Percentiles rank a stretch among this genome's conserved stretches.
These are phyloP conservation scores for Syrrhaptes paradoxus DNA, from an alignment of 2,113 vertebrate genomes.

Conservation along the genomic window DNA sequence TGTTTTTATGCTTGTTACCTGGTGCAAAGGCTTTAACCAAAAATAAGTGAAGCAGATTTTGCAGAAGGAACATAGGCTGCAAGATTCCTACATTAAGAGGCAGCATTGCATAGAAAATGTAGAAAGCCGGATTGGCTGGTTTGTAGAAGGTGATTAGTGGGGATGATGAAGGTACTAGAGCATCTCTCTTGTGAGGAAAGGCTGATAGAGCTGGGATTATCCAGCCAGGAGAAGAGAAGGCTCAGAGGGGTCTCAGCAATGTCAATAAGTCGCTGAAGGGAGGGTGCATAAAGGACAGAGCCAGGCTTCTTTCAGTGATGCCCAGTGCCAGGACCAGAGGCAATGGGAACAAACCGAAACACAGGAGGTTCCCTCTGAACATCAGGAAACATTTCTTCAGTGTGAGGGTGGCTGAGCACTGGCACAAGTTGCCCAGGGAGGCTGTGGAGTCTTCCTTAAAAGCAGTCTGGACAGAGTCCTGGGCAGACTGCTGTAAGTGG, in stretches of 20 bases:
- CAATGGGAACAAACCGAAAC: too few species aligned
- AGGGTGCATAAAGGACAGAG: not conserved
- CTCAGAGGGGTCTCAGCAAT: not conserved
- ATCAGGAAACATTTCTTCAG: not conserved
- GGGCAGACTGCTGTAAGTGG: not conserved
- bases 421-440: not conserved
- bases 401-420: not conserved
- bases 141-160: not conserved
- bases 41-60: not conserved
- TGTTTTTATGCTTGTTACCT: not conserved
- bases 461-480: rapidly evolving
- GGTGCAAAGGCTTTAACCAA: not conserved
- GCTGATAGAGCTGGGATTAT: not conserved
- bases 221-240: not conserved
- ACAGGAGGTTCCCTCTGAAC: not conserved
- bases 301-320: not conserved
- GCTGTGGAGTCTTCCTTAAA: not conserved
- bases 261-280: not conserved
- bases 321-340: not conserved
- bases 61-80: not conserved
- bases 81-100: not conserved
- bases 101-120: not conserved
- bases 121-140: not conserved
- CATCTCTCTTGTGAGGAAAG: not conserved
- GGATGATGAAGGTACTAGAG: not conserved